Evolutionary conservation across 2,888 invertebrate genomes (phyloP).

Genomic region (Ectropis crepuscularia): DNA sequence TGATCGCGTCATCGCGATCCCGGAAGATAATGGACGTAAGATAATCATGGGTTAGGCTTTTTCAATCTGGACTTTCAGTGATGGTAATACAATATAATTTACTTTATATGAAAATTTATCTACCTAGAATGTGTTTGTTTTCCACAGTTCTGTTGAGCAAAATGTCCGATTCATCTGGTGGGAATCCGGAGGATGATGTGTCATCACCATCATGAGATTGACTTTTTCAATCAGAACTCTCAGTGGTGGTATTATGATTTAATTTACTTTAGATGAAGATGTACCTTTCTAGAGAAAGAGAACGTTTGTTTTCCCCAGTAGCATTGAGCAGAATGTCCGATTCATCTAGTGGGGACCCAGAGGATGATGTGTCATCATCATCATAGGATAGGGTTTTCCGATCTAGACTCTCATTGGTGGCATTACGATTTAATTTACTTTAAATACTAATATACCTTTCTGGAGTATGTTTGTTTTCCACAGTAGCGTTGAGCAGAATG

Average conservation of each 20-base stretch:
- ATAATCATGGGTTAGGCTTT: background rate
- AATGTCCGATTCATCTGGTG: background rate
- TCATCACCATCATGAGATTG: background rate
- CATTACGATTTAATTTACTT: no score
- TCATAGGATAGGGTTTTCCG: background rate
- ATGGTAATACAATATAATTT: no score
- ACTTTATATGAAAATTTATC: no score
- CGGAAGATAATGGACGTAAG: no score
- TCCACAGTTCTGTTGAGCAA: background rate
- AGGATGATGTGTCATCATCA: background rate
- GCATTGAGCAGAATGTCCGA: background rate
- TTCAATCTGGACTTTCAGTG: background rate
- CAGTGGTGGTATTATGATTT: no score
- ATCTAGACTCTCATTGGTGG: no score
- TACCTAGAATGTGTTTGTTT: background rate
- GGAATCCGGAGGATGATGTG: background rate
- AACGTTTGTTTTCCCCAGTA: background rate
- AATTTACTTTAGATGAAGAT: no score
- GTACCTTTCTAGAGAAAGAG: background rate
- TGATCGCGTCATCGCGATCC: no score
- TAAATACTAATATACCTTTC: constrained; percentile 51
- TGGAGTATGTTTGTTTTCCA: constrained; percentile 57
- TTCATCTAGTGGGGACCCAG: background rate
- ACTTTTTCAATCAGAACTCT: no score
- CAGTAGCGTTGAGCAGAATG: constrained; percentile 56